phyloP scores from a whole-genome alignment of 2,113 vertebrate species.

The Hydropotes inermis region DNA sequence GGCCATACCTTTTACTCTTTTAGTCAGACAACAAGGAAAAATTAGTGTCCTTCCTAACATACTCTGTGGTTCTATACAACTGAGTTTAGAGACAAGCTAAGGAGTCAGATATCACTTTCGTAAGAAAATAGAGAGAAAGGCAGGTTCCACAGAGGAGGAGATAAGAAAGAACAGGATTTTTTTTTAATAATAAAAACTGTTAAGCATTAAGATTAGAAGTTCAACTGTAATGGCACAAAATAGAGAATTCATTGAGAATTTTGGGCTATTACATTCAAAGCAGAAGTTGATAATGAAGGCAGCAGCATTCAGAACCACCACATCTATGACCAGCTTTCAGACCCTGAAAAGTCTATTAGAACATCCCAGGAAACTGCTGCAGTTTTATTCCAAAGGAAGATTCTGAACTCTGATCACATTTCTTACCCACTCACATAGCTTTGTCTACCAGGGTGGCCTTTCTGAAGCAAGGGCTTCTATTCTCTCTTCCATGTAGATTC shows the following conservation, averaged over 20 bases:
- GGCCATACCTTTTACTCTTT: not conserved
- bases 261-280: not conserved
- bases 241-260: not conserved
- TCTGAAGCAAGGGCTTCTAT: not conserved
- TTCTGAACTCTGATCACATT: not conserved
- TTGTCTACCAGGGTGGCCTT: not conserved
- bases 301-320: not conserved
- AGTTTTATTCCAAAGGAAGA: not conserved
- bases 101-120: not conserved
- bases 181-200: not conserved
- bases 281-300: not conserved
- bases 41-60: not conserved
- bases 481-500: not conserved
- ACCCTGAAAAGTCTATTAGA: not conserved
- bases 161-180: not conserved
- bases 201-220: slow-evolving; percentile 25
- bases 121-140: not conserved
- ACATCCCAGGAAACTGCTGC: not conserved
- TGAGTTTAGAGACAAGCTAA: not conserved
- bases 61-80: not conserved
- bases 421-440: not conserved
- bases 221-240: slow-evolving; percentile 15
- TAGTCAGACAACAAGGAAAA: not conserved
- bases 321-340: not conserved
- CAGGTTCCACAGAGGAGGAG: not conserved